These are phyloP conservation scores for Apostichopus californicus DNA, from an alignment of 35 echinoderm and acorn worm genomes.

Conservation along the genomic window DNA sequence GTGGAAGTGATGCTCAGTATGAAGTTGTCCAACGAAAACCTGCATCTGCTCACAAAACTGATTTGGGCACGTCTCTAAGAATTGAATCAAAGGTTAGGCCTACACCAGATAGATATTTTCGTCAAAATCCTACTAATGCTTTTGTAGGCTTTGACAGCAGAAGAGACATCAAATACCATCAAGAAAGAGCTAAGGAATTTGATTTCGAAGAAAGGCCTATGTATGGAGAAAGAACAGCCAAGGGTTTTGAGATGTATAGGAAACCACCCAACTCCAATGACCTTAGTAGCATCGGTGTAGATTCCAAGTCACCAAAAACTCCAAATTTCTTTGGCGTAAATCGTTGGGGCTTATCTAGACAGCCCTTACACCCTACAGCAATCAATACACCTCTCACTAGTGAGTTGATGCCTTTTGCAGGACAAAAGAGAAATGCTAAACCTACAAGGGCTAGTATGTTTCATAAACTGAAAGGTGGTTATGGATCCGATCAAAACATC, in stretches of 20 bases:
- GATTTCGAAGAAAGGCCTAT: background rate
- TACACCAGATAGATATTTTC: background rate
- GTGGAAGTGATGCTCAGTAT: background rate
- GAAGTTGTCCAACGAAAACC: background rate
- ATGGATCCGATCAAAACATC: background rate
- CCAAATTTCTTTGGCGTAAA: slow-evolving; percentile 5
- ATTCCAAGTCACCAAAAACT: background rate
- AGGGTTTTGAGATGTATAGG: background rate
- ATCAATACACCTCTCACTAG: background rate
- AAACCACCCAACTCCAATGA: background rate
- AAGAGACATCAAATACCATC: background rate
- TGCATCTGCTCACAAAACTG: too few species aligned
- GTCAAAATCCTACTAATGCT: background rate
- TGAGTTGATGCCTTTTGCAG: background rate
- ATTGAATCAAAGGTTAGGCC: background rate
- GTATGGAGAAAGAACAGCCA: background rate
- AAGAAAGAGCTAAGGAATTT: background rate
- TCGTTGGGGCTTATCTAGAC: slow-evolving; percentile 16
- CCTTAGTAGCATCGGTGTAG: background rate
- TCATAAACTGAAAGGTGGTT: background rate
- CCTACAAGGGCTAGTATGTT: background rate
- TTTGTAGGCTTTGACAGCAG: background rate
- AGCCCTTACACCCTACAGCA: background rate
- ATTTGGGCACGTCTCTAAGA: background rate
- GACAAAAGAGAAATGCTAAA: background rate